Evolutionary conservation across 2,888 invertebrate species (phyloP).

Genomic region (Pharmacophagus antenor): DNA sequence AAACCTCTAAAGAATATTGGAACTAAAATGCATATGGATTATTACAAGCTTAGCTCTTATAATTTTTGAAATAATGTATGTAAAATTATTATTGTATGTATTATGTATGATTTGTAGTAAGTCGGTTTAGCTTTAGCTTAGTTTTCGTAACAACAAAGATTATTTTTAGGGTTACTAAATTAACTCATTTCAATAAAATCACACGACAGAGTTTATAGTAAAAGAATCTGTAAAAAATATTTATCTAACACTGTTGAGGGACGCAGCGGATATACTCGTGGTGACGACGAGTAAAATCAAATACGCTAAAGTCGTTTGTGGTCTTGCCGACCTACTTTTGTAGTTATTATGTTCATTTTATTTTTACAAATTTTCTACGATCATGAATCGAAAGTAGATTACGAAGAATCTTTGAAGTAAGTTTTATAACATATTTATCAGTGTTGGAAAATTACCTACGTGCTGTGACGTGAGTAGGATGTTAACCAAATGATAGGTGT

Average conservation of each 20-base stretch:
- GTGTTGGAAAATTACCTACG: too few relatives aligned
- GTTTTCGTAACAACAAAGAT: neutral
- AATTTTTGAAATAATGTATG: too few relatives aligned
- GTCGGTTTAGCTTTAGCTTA: neutral
- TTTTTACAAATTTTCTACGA: neutral
- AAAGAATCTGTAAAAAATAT: constrained; percentile 24
- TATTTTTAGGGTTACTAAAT: neutral
- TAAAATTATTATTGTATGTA: too few relatives aligned
- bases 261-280: constrained; percentile 1
- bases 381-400: neutral
- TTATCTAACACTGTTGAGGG: constrained; percentile 12
- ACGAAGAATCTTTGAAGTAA: too few relatives aligned
- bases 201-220: constrained; percentile 10
- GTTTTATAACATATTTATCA: too few relatives aligned
- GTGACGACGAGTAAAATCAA: constrained; percentile 12
- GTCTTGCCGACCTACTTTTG: constrained; percentile 18
- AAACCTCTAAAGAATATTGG: too few relatives aligned
- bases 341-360: neutral
- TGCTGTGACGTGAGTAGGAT: too few relatives aligned
- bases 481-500: neutral
- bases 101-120: neutral
- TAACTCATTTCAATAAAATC: neutral
- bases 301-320: constrained; percentile 21
- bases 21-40: too few relatives aligned
- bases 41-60: too few relatives aligned